Percentiles rank a stretch among this genome's conserved stretches.
Evolutionary conservation across 2,113 vertebrate species (phyloP).

Genomic region (Taurulus bubalis): DNA sequence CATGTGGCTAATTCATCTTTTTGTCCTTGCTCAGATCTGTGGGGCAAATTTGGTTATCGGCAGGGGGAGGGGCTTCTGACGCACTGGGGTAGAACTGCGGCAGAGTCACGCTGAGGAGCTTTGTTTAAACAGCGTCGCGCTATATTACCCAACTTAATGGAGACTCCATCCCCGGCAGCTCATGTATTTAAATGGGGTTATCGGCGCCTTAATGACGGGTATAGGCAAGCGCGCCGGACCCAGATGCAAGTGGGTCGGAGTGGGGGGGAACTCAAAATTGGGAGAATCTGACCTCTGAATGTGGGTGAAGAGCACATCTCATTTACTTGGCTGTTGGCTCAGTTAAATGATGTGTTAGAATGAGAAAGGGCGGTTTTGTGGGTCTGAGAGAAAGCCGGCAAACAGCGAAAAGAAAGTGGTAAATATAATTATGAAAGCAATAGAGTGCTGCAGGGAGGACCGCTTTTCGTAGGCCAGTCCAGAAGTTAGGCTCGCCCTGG

Average conservation of each 20-base stretch:
- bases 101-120: slow-evolving; percentile 49
- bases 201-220: slow-evolving; percentile 41
- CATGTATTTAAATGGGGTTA: slow-evolving; percentile 43
- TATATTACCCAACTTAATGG: slow-evolving; percentile 54
- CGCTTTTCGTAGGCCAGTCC: not conserved
- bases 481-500: not conserved
- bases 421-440: slow-evolving; percentile 20
- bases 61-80: slow-evolving; percentile 47
- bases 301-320: slow-evolving; percentile 1
- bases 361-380: not conserved
- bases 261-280: not conserved
- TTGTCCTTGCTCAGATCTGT: slow-evolving; percentile 63
- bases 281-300: slow-evolving; percentile 9
- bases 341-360: not conserved
- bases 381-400: not conserved
- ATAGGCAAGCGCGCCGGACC: not conserved
- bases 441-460: not conserved
- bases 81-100: slow-evolving; percentile 27
- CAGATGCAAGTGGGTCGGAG: not conserved
- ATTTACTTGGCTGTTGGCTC: slow-evolving; percentile 17
- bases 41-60: slow-evolving; percentile 61
- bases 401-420: not conserved
- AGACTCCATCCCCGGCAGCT: slow-evolving; percentile 25
- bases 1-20: slow-evolving; percentile 57
- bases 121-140: slow-evolving; percentile 56